phyloP scores from a whole-genome alignment of 2,888 invertebrate genomes.

The Spodoptera exigua region DNA sequence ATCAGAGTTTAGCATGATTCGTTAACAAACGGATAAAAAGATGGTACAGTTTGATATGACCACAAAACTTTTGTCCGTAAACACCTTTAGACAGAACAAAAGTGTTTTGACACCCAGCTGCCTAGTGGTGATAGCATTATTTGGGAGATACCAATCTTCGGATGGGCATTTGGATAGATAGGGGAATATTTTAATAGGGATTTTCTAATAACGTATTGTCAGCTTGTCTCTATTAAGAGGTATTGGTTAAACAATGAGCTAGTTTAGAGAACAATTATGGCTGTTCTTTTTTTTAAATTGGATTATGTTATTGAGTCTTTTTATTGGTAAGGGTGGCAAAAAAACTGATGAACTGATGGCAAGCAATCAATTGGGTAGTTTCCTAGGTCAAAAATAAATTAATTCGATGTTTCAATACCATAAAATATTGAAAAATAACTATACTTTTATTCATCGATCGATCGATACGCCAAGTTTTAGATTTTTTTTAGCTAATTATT shows the following conservation, averaged over 20 bases:
- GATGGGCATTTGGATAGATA: conserved; percentile 41
- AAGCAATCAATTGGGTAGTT: too few species aligned
- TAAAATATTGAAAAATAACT: too few species aligned
- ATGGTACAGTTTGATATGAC: conserved; percentile 79
- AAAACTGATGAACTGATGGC: too few species aligned
- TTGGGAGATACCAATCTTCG: conserved; percentile 51
- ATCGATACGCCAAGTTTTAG: too few species aligned
- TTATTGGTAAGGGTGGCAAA: too few species aligned
- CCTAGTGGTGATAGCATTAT: conserved; percentile 72
- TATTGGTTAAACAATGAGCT: not conserved
- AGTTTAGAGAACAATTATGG: too few species aligned
- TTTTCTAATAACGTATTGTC: conserved; percentile 5
- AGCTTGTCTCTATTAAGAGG: conserved; percentile 30
- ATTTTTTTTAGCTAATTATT: too few species aligned
- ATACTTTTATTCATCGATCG: too few species aligned
- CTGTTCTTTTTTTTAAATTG: too few species aligned
- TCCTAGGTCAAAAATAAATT: too few species aligned
- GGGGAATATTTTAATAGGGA: conserved; percentile 21
- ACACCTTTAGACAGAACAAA: conserved; percentile 85
- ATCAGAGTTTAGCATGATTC: conserved; percentile 60
- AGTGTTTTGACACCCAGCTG: conserved; percentile 85
- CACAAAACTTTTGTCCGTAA: conserved; percentile 76
- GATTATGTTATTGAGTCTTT: too few species aligned
- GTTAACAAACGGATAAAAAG: conserved; percentile 81
- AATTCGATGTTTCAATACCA: too few species aligned